Conservation (phyloP, 2,888 invertebrate species). For the Muscina levida region DNA sequence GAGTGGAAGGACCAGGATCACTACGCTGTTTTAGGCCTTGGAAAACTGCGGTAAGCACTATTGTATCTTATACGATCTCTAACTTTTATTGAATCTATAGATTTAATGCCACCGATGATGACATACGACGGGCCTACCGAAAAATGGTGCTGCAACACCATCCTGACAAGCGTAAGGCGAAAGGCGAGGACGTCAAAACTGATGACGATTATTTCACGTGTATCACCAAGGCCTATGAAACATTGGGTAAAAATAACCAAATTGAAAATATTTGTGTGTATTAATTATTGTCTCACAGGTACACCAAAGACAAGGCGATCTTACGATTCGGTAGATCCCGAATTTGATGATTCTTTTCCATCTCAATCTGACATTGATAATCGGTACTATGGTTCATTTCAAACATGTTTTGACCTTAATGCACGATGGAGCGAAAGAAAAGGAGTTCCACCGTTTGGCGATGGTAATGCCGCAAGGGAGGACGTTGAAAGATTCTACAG, state of each 20-base stretch:
- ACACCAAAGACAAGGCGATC: constrained; percentile 90
- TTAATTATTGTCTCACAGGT: constrained; percentile 80
- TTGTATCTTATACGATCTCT: background rate
- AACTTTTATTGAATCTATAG: constrained; percentile 78
- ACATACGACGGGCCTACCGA: constrained; percentile 96
- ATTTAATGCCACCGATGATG: constrained; percentile 92
- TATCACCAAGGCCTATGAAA: constrained; percentile 98
- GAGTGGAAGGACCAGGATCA: constrained; percentile 99
- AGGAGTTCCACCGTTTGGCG: constrained; percentile 90
- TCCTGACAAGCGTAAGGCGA: constrained; percentile 97
- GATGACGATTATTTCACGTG: constrained; percentile 99
- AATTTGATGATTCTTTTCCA: constrained; percentile 94
- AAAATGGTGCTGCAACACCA: constrained; percentile 96
- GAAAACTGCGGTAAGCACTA: constrained; percentile 80
- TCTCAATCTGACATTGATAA: constrained; percentile 87
- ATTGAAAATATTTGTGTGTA: background rate
- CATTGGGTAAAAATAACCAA: constrained; percentile 83
- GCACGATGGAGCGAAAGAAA: constrained; percentile 94
- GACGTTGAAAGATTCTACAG: constrained; percentile 97
- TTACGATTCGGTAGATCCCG: constrained; percentile 98
- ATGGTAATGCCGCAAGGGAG: constrained; percentile 87
- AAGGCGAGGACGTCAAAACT: constrained; percentile 91
- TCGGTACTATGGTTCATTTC: constrained; percentile 87
- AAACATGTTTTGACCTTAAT: constrained; percentile 87
- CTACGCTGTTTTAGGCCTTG: constrained; percentile 96